Evolutionary conservation across 1,140 invertebrate species (phyloP), one percentile per base, ranked within the genome.

Genomic region (Platorchestia sp.): DNA sequence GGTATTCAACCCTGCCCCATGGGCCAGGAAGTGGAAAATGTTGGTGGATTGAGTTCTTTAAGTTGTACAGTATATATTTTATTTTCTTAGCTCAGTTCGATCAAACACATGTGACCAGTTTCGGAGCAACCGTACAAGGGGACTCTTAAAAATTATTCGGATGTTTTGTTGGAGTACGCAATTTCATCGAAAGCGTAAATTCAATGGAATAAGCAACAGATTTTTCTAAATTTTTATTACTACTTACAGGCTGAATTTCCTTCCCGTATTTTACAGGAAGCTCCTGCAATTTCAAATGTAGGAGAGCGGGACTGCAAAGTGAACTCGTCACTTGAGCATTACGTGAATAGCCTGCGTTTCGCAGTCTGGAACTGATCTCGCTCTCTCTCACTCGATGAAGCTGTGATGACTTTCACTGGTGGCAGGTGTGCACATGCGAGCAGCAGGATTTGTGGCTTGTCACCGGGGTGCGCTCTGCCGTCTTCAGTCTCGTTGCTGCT

Each of bases 321-420:
- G 3, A 22, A 36, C 59, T 75, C 27, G 59, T 75, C 14, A 36
- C 59, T 75, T 75, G 59, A 75, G 27, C 59, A 75, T 75, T 75
- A 75, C 59, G 59, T 75, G 59, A 75, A 3, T 36, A 75, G 59
- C 10, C 14, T 3, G 59, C 59, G 59, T 75, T 75, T 75, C 27
- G 59, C 59, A 75, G 59, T 36, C 59, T 22, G 59, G 59, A 75
- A 75, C 59, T 75, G 14, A 75, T 75, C 87, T 89, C 87, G 87
- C 43, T 89, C n/a, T 42, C 87, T 89, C 87, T 42, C 87, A 42
- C 87, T 89, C 87, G 7, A 42, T 89, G 7, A 75, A 75, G 7
- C 59, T 89, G 86, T 89, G 87, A 44, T 42, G 87, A 44, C 87
- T 89, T 89, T 89, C 87, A 89, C 87, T 89, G 87, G 41, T 44